Conservation (phyloP, 2,888 invertebrate species). For the Tuta absoluta region DNA sequence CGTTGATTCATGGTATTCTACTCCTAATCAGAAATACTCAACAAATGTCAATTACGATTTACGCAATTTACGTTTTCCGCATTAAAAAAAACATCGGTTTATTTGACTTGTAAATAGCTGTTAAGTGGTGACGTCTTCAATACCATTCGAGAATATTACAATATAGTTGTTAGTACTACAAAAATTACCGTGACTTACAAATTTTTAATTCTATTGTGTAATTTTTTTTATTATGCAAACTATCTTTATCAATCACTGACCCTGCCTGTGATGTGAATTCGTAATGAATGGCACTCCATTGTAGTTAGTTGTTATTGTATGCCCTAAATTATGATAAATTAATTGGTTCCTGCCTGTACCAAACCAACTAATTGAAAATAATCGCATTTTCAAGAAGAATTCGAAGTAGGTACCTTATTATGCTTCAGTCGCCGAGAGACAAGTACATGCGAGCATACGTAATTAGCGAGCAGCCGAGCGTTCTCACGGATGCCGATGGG, state of each 20-base stretch:
- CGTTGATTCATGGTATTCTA: slow-evolving; percentile 1
- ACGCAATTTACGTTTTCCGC: background rate
- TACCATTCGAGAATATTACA: background rate
- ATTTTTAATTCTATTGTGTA: background rate
- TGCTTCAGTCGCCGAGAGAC: slow-evolving; percentile 27
- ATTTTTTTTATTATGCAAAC: background rate
- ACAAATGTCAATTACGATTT: background rate
- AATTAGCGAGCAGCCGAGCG: slow-evolving; percentile 50
- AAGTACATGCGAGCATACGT: slow-evolving; percentile 47
- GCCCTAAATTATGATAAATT: background rate
- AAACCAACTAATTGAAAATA: background rate
- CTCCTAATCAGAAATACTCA: background rate
- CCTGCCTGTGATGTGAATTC: background rate
- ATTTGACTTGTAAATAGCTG: slow-evolving; percentile 2
- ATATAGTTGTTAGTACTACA: no score
- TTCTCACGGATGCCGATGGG: slow-evolving; percentile 74
- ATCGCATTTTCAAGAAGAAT: background rate
- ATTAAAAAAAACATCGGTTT: background rate
- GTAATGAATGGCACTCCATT: slow-evolving; percentile 3
- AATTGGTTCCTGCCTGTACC: background rate
- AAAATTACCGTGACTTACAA: no score
- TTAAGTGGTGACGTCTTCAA: slow-evolving; percentile 1
- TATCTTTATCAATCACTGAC: slow-evolving; percentile 6
- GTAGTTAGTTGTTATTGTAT: background rate
- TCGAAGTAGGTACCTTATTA: background rate